phyloP scores from a whole-genome alignment of 2,888 invertebrate genomes.

The Xylocampa areola region DNA sequence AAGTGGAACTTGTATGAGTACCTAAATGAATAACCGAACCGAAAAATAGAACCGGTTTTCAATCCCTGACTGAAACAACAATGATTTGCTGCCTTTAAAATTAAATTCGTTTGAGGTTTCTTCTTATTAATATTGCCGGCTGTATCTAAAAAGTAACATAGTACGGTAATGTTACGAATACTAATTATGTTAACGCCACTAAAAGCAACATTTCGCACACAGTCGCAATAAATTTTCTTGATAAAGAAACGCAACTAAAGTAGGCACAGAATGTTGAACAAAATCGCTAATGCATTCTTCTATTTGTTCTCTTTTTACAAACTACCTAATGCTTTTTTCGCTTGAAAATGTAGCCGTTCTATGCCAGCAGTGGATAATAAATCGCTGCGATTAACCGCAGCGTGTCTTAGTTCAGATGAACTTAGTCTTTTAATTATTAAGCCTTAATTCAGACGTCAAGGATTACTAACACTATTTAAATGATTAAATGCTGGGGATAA shows the following conservation, averaged over 20 bases:
- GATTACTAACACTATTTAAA: slow-evolving; percentile 6
- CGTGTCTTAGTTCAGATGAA: slow-evolving; percentile 40
- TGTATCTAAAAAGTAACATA: background rate
- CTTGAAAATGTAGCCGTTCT: slow-evolving; percentile 39
- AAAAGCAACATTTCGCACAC: slow-evolving; percentile 7
- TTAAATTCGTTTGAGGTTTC: too few relatives aligned
- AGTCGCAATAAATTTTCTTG: slow-evolving; percentile 32
- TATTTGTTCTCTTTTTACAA: slow-evolving; percentile 45
- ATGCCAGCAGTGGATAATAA: slow-evolving; percentile 46
- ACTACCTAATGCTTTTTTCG: slow-evolving; percentile 33
- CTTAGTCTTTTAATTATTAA: slow-evolving; percentile 34
- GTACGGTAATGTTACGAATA: background rate
- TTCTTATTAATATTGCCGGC: too few relatives aligned
- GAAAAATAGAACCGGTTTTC: too few relatives aligned
- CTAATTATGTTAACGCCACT: slow-evolving; percentile 3
- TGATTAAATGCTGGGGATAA: slow-evolving; percentile 2
- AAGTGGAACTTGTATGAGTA: too few relatives aligned
- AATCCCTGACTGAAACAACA: too few relatives aligned
- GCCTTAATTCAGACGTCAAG: slow-evolving; percentile 14
- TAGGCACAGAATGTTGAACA: slow-evolving; percentile 30
- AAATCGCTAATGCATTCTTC: slow-evolving; percentile 54
- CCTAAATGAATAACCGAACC: too few relatives aligned
- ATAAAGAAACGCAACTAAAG: slow-evolving; percentile 39
- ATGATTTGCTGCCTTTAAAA: too few relatives aligned
- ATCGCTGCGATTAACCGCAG: slow-evolving; percentile 49